Percentiles rank a stretch among this genome's conserved stretches.
phyloP scores from a whole-genome alignment of 2,888 invertebrate species.

The Amblyjoppa proteus region DNA sequence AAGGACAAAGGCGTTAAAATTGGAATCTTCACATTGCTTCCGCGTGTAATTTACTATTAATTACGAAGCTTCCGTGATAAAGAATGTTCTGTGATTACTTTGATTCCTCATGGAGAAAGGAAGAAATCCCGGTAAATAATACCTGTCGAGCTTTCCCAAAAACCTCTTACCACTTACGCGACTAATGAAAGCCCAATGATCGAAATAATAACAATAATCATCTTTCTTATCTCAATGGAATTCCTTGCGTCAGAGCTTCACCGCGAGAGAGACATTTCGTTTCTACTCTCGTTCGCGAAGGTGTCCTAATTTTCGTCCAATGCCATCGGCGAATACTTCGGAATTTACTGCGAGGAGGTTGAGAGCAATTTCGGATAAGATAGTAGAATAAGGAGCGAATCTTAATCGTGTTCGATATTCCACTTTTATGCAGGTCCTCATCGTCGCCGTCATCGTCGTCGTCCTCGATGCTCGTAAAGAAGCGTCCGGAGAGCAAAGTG shows the following conservation, averaged over 20 bases:
- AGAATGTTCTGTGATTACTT: too few relatives aligned
- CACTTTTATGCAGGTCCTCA: conserved; percentile 55
- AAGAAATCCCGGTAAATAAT: neutral
- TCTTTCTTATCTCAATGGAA: neutral
- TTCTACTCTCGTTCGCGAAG: neutral
- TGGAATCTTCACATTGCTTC: neutral
- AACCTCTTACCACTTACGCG: neutral
- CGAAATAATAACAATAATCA: conserved; percentile 19
- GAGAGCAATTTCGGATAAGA: conserved; percentile 68
- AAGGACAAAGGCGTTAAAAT: neutral
- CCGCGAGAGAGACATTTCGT: neutral
- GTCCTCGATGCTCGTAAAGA: conserved; percentile 56
- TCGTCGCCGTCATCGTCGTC: conserved; percentile 38
- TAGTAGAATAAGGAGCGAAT: conserved; percentile 62
- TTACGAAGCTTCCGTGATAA: too few relatives aligned
- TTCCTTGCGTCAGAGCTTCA: conserved; percentile 6
- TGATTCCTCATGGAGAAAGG: neutral
- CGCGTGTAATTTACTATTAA: neutral
- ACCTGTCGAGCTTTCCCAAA: neutral
- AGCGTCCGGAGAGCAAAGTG: conserved; percentile 42
- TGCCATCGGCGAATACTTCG: neutral
- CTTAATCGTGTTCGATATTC: conserved; percentile 55
- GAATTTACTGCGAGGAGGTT: conserved; percentile 50
- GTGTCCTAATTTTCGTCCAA: conserved; percentile 2
- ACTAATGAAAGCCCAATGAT: neutral